Evolutionary conservation across 2,113 vertebrate genomes (phyloP), one percentile per base, ranked within the genome.

Genomic region (Psittacula cyanocephala): DNA sequence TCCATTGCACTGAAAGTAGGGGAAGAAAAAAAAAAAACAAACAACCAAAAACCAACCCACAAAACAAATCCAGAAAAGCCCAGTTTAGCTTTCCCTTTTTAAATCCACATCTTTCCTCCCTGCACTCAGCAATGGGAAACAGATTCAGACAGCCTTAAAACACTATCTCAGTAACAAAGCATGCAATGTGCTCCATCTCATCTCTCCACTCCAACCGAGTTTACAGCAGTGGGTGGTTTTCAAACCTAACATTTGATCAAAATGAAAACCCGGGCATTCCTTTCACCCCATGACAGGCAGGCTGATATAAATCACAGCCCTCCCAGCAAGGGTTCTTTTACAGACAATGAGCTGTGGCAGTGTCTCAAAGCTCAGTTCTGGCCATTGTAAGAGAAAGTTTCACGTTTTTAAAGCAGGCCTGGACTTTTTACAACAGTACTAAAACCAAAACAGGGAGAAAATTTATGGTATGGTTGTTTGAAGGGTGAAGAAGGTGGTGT

Each of bases 301-400:
- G 63, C 62, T 82, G 87, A 93, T 98, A 98, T 97, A 98, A 98
- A 98, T 98, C 97, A 98, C 97, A 94, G 98, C 95, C 95, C 91
- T 93, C 95, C 88, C 88, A 93, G 97, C 94, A 96, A 97, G 97
- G 93, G 76, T 91, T 86, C 93, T 95, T 93, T 70, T 33, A 53
- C 37, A 67, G 87, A 98, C 97, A 97, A 97, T 97, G 72, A 67
- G 50, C 22, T 81, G 31, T 79, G 96, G 96, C 92, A 89, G 94
- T 60, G 93, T 20, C 93, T 97, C 97, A 96, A 92, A 96, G 91
- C 94, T 95, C 93, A 59, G 9, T 91, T 93, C 64, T 33, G 59
- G 86, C 95, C 93, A 93, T 96, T 97, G 96, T 97, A 93, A 95
- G 94, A 97, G 94, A 90, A 92, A 96, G 94, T 93, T 95, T 93